These are phyloP conservation scores for Coryphaenoides rupestris DNA, from an alignment of 2,113 vertebrate species.

Conservation along the genomic window DNA sequence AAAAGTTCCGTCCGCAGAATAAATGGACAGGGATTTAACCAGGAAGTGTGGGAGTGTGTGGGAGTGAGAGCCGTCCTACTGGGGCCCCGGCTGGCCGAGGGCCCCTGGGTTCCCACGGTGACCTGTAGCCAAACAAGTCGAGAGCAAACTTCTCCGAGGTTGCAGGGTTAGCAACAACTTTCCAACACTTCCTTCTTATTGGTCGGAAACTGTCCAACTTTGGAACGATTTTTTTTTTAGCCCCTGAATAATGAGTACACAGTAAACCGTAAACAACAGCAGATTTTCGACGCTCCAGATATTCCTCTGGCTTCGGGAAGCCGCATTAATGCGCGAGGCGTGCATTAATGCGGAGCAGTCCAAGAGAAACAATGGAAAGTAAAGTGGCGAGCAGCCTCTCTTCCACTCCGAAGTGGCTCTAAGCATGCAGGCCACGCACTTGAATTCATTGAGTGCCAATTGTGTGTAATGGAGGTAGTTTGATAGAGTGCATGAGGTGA, in stretches of 20 bases:
- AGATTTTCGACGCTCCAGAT: no score
- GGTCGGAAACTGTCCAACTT: no score
- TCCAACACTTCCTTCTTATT: no score
- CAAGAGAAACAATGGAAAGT: constrained; percentile 11
- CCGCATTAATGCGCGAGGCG: not conserved
- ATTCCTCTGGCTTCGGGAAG: no score
- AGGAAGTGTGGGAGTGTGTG: no score
- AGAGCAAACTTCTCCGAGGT: constrained; percentile 4
- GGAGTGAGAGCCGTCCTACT: no score
- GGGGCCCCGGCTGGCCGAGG: no score
- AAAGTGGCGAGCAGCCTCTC: not conserved
- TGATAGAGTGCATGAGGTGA: constrained; percentile 39
- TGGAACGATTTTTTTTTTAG: no score
- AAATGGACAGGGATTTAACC: no score
- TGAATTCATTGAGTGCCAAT: constrained; percentile 31
- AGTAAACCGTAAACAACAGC: no score
- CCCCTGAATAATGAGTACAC: constrained; percentile 28
- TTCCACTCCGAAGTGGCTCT: constrained; percentile 32
- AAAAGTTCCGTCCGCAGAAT: no score
- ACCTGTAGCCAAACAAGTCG: no score
- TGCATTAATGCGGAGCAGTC: constrained; percentile 36
- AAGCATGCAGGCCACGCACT: constrained; percentile 32
- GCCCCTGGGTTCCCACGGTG: not conserved
- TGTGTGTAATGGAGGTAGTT: constrained; percentile 15
- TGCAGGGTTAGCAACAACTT: not conserved